Conservation (phyloP, 2,888 invertebrate genomes). For the Schrankia costaestrigalis region DNA sequence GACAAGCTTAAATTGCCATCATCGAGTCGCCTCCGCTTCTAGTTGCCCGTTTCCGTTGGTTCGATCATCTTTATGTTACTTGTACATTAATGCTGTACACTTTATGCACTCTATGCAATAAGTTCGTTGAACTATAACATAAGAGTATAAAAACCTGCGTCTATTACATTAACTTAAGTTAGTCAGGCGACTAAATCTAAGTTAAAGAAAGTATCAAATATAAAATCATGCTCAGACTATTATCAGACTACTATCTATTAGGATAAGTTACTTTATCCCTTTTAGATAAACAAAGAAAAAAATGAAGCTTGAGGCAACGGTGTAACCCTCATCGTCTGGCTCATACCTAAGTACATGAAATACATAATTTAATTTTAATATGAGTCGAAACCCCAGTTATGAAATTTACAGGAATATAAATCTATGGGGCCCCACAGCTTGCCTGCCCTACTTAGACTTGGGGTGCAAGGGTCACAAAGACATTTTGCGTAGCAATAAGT, state of each 20-base stretch:
- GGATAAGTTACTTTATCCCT: no score
- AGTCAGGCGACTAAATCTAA: no score
- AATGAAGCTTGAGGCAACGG: no score
- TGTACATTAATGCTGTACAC: conserved; percentile 35
- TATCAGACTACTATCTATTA: no score
- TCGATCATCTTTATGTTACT: conserved; percentile 46
- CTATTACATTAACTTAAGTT: no score
- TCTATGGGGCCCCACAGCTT: conserved; percentile 44
- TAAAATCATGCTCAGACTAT: no score
- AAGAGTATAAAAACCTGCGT: conserved; percentile 1
- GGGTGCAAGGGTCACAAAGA: conserved; percentile 48
- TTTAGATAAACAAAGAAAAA: no score
- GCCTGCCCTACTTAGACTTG: conserved; percentile 57
- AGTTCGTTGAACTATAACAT: conserved; percentile 18
- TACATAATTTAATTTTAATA: conserved; percentile 34
- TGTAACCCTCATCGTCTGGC: no score
- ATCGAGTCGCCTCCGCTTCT: conserved; percentile 45
- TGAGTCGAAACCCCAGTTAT: conserved; percentile 40
- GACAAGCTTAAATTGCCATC: conserved; percentile 45
- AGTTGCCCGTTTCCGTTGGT: conserved; percentile 66
- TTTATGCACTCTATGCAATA: conserved; percentile 25
- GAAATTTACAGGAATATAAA: conserved; percentile 60
- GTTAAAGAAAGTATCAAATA: no score
- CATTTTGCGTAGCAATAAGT: conserved; percentile 68
- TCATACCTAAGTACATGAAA: conserved; percentile 20